phyloP scores from a whole-genome alignment of 2,888 invertebrate species.

The Epistrophella euchroma region DNA sequence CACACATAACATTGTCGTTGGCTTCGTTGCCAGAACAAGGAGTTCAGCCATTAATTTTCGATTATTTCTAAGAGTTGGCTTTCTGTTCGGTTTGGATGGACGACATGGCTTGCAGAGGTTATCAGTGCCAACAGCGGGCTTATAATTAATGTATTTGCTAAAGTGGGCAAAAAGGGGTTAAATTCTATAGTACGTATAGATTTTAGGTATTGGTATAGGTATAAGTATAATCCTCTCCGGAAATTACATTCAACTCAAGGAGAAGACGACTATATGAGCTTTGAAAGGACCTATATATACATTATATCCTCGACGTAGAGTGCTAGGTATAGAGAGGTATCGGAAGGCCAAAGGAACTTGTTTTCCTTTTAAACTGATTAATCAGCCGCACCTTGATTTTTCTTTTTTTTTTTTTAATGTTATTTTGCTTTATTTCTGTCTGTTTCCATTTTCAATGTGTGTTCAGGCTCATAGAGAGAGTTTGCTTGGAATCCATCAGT shows the following conservation, averaged over 20 bases:
- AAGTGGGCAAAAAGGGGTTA: background rate
- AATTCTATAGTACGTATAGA: background rate
- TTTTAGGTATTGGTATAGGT: background rate
- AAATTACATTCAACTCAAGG: slow-evolving; percentile 70
- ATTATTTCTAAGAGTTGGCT: slow-evolving; percentile 58
- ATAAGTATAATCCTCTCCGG: slow-evolving; percentile 63
- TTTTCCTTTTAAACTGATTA: slow-evolving; percentile 74
- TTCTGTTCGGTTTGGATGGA: background rate
- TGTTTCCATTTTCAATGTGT: slow-evolving; percentile 7
- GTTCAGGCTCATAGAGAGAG: background rate
- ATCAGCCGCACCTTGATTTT: slow-evolving; percentile 72
- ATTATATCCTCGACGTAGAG: background rate
- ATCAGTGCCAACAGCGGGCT: slow-evolving; percentile 52
- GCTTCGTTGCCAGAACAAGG: slow-evolving; percentile 32
- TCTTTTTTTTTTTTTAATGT: background rate
- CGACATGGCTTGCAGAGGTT: slow-evolving; percentile 47
- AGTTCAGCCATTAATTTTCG: slow-evolving; percentile 69
- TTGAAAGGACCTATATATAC: slow-evolving; percentile 13
- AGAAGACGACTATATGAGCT: slow-evolving; percentile 27
- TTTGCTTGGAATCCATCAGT: background rate
- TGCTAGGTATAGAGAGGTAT: background rate
- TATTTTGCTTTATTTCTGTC: slow-evolving; percentile 19
- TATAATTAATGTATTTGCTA: slow-evolving; percentile 70
- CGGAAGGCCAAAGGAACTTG: slow-evolving; percentile 55
- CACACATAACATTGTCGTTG: slow-evolving; percentile 13